phyloP scores from a whole-genome alignment of 2,888 invertebrate genomes.

The Aspidapion aeneum region DNA sequence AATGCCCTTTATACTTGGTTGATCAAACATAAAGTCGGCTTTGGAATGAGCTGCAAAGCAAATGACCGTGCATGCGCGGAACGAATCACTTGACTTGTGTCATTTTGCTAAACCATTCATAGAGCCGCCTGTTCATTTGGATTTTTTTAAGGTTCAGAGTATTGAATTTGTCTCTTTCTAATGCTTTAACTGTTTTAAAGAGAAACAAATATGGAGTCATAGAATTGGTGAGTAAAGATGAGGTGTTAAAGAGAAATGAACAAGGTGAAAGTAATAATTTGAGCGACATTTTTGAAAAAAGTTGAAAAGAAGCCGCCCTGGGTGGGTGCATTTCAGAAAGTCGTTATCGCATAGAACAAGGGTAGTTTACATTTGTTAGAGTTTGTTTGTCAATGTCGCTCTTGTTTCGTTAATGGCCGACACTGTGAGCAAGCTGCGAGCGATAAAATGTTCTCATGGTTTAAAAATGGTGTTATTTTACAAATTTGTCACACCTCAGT shows the following conservation, averaged over 20 bases:
- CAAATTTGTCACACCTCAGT: background rate
- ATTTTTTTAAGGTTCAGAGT: too few species aligned
- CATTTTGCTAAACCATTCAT: background rate
- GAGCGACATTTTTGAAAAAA: background rate
- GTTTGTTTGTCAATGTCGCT: background rate
- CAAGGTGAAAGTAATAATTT: background rate
- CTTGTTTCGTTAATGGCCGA: background rate
- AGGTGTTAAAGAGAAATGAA: background rate
- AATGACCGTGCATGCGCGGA: background rate
- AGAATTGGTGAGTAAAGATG: background rate
- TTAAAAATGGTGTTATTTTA: background rate
- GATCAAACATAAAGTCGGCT: background rate
- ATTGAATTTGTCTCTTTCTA: background rate
- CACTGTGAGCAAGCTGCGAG: background rate
- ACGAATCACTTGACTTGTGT: background rate
- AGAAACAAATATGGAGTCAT: background rate
- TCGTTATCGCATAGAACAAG: background rate
- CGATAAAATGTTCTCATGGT: background rate
- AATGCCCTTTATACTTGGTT: background rate
- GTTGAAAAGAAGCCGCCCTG: background rate
- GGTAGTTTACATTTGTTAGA: background rate
- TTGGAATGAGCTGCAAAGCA: background rate
- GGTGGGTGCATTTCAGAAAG: background rate
- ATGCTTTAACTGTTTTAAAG: background rate
- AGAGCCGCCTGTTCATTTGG: background rate